Conservation (phyloP, 2,113 vertebrate genomes). For the Hemicordylus capensis region DNA sequence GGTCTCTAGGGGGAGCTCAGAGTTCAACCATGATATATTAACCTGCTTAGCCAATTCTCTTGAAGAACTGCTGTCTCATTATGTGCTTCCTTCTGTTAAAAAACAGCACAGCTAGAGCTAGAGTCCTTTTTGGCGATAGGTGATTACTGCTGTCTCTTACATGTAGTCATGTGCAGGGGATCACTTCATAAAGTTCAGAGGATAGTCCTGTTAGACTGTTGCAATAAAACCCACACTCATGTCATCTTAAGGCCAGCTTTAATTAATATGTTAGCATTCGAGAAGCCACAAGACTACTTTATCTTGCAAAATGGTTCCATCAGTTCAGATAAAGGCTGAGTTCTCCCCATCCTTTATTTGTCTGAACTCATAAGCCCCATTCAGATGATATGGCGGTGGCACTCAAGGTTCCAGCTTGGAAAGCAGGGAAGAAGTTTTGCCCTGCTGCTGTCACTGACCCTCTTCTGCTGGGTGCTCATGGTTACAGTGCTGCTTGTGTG, state of each 20-base stretch:
- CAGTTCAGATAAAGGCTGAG: background rate
- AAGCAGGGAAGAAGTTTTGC: no score
- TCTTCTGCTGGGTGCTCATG: no score
- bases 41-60: background rate
- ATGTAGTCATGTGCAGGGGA: rapidly evolving
- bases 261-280: background rate
- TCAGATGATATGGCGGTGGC: no score
- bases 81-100: background rate
- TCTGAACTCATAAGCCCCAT: no score
- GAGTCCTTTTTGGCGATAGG: background rate
- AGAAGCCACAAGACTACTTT: background rate
- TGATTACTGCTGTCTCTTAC: background rate
- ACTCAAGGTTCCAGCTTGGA: no score
- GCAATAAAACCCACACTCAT: background rate
- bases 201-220: background rate
- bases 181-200: background rate
- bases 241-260: background rate
- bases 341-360: background rate
- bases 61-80: background rate
- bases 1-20: slow-evolving; percentile 64
- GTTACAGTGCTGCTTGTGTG: no score
- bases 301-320: background rate
- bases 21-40: background rate
- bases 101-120: background rate
- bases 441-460: no score